Conservation (phyloP, 2,888 invertebrate genomes). For the Papilio demoleus region DNA sequence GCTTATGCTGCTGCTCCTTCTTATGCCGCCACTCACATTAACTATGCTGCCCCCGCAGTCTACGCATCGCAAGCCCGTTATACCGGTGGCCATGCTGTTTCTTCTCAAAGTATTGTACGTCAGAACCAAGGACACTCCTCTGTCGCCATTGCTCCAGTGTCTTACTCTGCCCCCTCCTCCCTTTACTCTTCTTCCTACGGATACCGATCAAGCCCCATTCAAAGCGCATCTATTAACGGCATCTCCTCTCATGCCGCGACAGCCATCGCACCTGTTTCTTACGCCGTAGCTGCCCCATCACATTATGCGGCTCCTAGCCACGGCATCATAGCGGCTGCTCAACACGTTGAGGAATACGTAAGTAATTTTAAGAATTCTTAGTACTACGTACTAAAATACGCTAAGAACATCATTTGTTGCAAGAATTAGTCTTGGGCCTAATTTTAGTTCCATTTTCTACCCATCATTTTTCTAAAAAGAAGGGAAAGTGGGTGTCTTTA, state of each 20-base stretch:
- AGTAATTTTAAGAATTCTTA: constrained; percentile 46
- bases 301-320: constrained; percentile 55
- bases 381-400: no score
- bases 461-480: no score
- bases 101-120: constrained; percentile 30
- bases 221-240: constrained; percentile 7
- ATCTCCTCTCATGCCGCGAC: constrained; percentile 50
- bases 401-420: no score
- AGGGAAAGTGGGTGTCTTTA: no score
- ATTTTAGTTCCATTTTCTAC: no score
- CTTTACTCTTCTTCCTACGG: constrained; percentile 43
- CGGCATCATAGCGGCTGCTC: constrained; percentile 53
- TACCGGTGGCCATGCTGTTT: constrained; percentile 49
- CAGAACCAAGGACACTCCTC: constrained; percentile 43
- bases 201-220: constrained; percentile 41
- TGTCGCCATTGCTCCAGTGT: constrained; percentile 47
- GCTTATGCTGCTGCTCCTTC: constrained; percentile 51
- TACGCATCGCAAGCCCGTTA: constrained; percentile 43
- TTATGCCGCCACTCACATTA: constrained; percentile 48
- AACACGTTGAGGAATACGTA: constrained; percentile 78
- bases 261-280: constrained; percentile 51
- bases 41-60: constrained; percentile 51
- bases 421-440: no score
- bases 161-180: constrained; percentile 48
- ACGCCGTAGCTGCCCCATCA: constrained; percentile 52